A percentile compares a stretch with the other conserved stretches of the same genome.
These are phyloP conservation scores for Hepsetus odoe DNA, from an alignment of 2,113 vertebrate species.

Conservation along the genomic window DNA sequence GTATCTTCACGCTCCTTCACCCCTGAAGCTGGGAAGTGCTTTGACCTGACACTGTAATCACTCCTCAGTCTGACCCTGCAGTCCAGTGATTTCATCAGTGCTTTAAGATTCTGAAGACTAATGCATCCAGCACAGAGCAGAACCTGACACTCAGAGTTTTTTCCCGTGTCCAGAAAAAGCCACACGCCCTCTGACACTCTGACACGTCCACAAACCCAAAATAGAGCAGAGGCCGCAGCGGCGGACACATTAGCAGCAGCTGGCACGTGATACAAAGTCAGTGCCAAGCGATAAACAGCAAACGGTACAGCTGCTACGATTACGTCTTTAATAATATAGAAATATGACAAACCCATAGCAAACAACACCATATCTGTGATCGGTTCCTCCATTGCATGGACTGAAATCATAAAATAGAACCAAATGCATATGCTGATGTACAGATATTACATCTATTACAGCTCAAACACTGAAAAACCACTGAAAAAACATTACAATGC, in stretches of 20 bases:
- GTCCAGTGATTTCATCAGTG: too few relatives aligned
- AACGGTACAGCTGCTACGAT: not conserved
- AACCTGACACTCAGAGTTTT: constrained; percentile 28
- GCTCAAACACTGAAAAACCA: too few relatives aligned
- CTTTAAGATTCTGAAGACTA: not conserved
- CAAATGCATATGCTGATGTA: too few relatives aligned
- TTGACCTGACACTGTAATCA: not conserved
- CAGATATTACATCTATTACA: too few relatives aligned
- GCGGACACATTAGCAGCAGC: not conserved
- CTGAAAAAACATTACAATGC: too few relatives aligned
- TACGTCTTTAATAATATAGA: too few relatives aligned
- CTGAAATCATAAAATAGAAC: too few relatives aligned
- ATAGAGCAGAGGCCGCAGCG: constrained; percentile 39
- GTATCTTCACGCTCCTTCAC: too few relatives aligned
- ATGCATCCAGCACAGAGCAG: not conserved
- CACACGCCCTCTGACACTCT: constrained; percentile 52
- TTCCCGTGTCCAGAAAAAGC: constrained; percentile 43
- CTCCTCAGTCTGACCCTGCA: not conserved
- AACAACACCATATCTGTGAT: too few relatives aligned
- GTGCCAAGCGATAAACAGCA: not conserved
- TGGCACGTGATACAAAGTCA: not conserved
- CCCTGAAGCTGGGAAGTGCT: not conserved
- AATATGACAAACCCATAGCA: too few relatives aligned
- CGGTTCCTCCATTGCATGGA: too few relatives aligned
- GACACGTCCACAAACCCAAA: constrained; percentile 32